These are phyloP conservation scores for Apis florea DNA, from an alignment of 1,140 invertebrate species.

Conservation along the genomic window DNA sequence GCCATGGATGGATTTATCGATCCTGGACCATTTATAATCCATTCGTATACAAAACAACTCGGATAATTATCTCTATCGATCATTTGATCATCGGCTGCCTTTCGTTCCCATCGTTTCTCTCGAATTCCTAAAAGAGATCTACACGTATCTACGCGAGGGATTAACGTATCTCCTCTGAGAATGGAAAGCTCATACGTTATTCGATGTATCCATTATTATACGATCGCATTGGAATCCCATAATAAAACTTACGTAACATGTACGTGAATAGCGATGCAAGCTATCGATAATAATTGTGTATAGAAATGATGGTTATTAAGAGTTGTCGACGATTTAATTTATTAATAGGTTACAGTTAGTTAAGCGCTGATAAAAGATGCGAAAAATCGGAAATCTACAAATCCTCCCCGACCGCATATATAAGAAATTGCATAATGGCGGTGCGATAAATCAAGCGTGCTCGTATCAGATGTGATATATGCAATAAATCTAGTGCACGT, in stretches of 20 bases:
- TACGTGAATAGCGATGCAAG: rapidly evolving
- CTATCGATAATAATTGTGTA: neutral
- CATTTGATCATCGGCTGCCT: neutral
- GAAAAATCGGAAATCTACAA: neutral
- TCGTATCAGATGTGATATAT: neutral
- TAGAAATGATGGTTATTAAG: neutral
- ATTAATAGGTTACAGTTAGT: neutral
- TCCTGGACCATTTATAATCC: neutral
- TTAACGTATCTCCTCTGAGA: neutral
- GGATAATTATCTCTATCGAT: neutral
- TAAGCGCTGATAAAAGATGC: too few species aligned
- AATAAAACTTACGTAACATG: neutral
- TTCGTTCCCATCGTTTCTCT: too few species aligned
- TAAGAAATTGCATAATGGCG: neutral
- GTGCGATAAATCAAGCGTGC: slow-evolving; percentile 47
- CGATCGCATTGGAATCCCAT: too few species aligned
- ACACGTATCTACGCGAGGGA: neutral
- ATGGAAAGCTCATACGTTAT: neutral
- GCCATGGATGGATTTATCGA: neutral
- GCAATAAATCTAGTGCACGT: slow-evolving; percentile 13
- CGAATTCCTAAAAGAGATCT: neutral
- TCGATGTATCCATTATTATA: neutral
- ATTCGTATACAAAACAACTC: too few species aligned
- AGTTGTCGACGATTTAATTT: neutral
- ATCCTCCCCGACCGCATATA: neutral